phyloP scores from a whole-genome alignment of 2,797 vertebrate genomes.

The Ctenosaura bakeri region DNA sequence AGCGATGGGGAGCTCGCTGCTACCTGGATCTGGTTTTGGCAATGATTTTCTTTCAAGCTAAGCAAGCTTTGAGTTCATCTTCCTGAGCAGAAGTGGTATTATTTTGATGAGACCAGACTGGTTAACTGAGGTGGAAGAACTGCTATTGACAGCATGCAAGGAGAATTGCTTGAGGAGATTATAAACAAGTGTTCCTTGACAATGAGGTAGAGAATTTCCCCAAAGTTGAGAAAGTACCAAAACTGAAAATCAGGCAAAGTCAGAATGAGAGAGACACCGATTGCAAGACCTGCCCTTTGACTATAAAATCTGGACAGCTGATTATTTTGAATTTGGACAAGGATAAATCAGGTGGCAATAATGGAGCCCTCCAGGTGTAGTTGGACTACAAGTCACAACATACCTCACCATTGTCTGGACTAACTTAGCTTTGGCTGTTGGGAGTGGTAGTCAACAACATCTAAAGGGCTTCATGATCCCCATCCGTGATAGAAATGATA shows the following conservation, averaged over 20 bases:
- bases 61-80: constrained; percentile 48
- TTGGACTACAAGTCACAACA: too few species aligned
- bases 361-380: too few species aligned
- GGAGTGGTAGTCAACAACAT: too few species aligned
- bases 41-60: constrained; percentile 37
- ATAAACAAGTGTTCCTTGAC: constrained; percentile 33
- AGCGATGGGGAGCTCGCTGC: too few species aligned
- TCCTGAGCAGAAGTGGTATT: not conserved
- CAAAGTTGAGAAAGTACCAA: not conserved
- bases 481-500: too few species aligned
- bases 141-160: constrained; percentile 48
- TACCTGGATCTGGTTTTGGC: constrained; percentile 29
- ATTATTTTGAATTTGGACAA: not conserved
- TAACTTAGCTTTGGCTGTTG: too few species aligned
- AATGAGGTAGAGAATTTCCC: too few species aligned
- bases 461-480: too few species aligned
- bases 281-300: not conserved
- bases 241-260: not conserved
- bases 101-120: constrained; percentile 17
- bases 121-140: constrained; percentile 11
- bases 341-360: too few species aligned
- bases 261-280: not conserved
- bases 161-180: constrained; percentile 48
- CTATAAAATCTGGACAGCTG: not conserved
- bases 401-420: too few species aligned